These are phyloP conservation scores for sheep (Ovis aries) DNA, from an alignment of 2,113 vertebrate genomes.

Conservation along the genomic window ARS-UI_Ramb_v3.0 NC_056056.1:36210001-36210500, in stretches of 20 bases:
- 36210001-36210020: background rate
- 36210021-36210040: background rate
- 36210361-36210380: background rate
- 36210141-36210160: background rate
- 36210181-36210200: background rate
- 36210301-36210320: background rate
- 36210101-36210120: background rate
- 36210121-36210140: background rate
- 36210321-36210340: background rate
- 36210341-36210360: background rate
- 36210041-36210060: background rate
- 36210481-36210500: background rate
- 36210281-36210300: background rate
- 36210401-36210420: background rate
- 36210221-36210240: background rate
- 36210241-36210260: background rate
- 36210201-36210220: background rate
- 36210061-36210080: background rate
- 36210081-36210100: background rate
- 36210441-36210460: background rate
- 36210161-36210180: background rate
- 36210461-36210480: background rate
- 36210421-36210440: background rate
- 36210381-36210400: background rate
- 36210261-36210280: background rate